Base-by-base conservation (phyloP, 1,140 invertebrate genomes). In the Lasioglossum baleicum region DNA sequence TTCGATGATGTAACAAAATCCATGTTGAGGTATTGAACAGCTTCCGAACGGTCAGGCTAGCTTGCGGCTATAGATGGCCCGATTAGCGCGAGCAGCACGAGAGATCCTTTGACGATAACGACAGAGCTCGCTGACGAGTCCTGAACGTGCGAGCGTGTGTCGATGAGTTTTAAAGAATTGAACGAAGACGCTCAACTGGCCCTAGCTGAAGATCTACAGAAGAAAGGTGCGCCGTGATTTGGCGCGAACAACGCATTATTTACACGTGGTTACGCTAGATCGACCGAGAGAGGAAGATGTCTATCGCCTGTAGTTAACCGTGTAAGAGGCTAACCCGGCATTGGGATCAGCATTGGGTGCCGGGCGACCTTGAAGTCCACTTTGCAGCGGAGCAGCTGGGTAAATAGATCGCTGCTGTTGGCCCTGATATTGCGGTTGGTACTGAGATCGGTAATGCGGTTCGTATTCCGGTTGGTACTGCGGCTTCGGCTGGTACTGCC, bases 291-390 rank as follows among this genome's bases (percentile, higher is more conserved):
- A 11, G n/a, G 31, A 1, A 10, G 42, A 53, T 58, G 11, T 7
- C n/a, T 83, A 88, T 88, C 87, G 83, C 70, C 83, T 94, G 88
- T 96, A 97, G 84, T 95, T 94, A 64, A 96, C 94, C 26, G 94
- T 94, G 89, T 96, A 97, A 20, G 96, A 96, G 31, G 95, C 96
- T 15, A 88, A 40, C 44, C 74, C 87, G 65, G 94, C 94, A 86
- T 92, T 94, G n/a, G 95, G 93, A 84, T 96, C 95, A 66, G 95
- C 94, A 83, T 95, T 96, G 64, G 94, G 93, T 0, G 95, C 94
- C 10, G 95, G 95, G 83, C 96, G 95, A 11, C 94, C 94, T 75
- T 91, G 86, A 87, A 94, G 94, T 17, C 90, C 76, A 35, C 75
- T 65, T 53, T 83, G 86, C 42, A 78, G 67, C 8, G 82, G 65